Percentiles rank a stretch among this genome's conserved stretches.
phyloP scores from a whole-genome alignment of 2,888 invertebrate species.

The Drosophila percnosoma region DNA sequence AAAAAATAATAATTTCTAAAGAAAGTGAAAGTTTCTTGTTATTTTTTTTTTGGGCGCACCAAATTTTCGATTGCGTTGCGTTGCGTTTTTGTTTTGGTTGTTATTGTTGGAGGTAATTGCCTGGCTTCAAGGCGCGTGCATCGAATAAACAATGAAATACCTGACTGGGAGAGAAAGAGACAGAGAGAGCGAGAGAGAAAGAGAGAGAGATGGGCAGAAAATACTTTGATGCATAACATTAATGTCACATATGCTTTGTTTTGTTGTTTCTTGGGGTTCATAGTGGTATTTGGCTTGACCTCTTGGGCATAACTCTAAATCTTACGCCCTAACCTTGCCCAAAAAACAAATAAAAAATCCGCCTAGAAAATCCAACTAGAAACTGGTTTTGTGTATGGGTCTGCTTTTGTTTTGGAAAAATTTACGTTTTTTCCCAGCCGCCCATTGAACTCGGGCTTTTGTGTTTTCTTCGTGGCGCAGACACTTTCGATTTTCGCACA shows the following conservation, averaged over 20 bases:
- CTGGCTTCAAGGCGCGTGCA: slow-evolving; percentile 25
- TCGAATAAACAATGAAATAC: slow-evolving; percentile 46
- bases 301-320: not conserved
- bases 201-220: not conserved
- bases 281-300: slow-evolving; percentile 6
- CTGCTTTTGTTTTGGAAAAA: slow-evolving; percentile 36
- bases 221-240: not conserved
- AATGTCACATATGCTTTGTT: slow-evolving; percentile 26
- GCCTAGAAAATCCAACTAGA: slow-evolving; percentile 7
- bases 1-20: slow-evolving; percentile 67
- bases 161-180: not conserved
- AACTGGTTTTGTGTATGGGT: slow-evolving; percentile 51
- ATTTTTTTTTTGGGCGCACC: slow-evolving; percentile 44
- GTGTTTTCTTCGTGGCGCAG: slow-evolving; percentile 17
- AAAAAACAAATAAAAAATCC: slow-evolving; percentile 5
- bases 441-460: slow-evolving; percentile 43
- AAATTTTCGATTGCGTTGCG: slow-evolving; percentile 37
- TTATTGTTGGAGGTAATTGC: slow-evolving; percentile 35
- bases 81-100: slow-evolving; percentile 9
- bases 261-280: slow-evolving; percentile 9
- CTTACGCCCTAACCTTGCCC: slow-evolving; percentile 41
- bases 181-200: not conserved
- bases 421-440: slow-evolving; percentile 22
- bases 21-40: slow-evolving; percentile 73
- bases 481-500: slow-evolving; percentile 78